A percentile compares a stretch with the other conserved stretches of the same genome.
phyloP scores from a whole-genome alignment of 2,797 vertebrate species.

The Notolabrus celidotus region DNA sequence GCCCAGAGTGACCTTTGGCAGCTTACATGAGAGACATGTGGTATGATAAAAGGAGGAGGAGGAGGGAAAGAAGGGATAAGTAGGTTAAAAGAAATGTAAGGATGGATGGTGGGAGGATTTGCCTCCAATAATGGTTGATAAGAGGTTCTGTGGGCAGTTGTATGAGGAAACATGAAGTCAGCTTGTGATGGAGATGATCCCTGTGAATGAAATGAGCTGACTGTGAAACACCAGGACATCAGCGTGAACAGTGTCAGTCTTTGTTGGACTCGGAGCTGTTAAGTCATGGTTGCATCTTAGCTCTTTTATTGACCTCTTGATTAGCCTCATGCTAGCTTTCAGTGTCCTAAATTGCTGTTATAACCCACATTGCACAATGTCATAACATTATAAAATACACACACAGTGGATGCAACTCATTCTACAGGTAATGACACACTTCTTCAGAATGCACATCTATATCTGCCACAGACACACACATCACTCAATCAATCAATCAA shows the following conservation, averaged over 20 bases:
- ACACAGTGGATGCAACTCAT: background rate
- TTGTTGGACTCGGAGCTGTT: background rate
- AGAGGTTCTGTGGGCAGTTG: conserved; percentile 52
- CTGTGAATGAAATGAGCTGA: background rate
- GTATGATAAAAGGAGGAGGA: background rate
- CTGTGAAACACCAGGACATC: background rate
- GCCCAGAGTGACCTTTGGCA: background rate
- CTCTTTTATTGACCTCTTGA: background rate
- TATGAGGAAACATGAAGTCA: conserved; percentile 29
- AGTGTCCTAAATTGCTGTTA: background rate
- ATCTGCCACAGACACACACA: too few species aligned
- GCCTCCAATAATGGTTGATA: conserved; percentile 16
- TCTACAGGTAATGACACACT: too few species aligned
- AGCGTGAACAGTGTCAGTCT: background rate
- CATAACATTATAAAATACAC: background rate
- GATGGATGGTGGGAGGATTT: conserved; percentile 19
- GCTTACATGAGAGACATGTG: conserved; percentile 6
- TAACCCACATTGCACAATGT: background rate
- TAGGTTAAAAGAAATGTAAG: conserved; percentile 25
- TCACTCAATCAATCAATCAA: too few species aligned
- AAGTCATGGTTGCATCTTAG: background rate
- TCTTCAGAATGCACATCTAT: too few species aligned
- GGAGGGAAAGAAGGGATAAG: conserved; percentile 8
- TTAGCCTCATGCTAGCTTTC: background rate
- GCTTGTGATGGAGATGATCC: conserved; percentile 11